Conservation (phyloP, 1,140 invertebrate genomes). For the Helicoverpa zea region DNA sequence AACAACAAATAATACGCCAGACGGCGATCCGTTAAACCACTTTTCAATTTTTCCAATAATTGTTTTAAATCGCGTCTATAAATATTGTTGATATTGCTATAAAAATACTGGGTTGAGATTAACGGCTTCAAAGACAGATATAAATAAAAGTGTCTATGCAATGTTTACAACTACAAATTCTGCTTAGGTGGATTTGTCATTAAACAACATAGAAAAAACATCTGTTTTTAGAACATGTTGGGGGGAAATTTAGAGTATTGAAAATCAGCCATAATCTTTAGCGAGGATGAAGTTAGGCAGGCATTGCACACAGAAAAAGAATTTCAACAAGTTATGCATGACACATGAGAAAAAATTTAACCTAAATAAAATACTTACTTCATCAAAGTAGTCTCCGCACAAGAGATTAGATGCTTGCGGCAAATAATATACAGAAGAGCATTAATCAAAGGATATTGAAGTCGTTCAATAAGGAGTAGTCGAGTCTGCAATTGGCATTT, state of each 20-base stretch:
- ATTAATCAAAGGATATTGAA: constrained; percentile 29
- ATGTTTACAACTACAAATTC: neutral
- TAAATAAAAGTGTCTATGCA: too few species aligned
- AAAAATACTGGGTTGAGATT: neutral
- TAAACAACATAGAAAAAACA: too few species aligned
- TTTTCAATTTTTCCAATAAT: constrained; percentile 50
- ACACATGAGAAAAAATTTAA: too few species aligned
- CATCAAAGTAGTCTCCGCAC: too few species aligned
- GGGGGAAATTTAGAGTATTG: too few species aligned
- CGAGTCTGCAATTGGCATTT: constrained; percentile 27
- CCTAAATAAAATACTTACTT: too few species aligned
- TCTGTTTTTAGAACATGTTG: too few species aligned
- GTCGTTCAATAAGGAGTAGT: neutral
- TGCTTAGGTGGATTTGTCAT: neutral
- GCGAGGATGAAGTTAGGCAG: too few species aligned
- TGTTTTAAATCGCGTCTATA: constrained; percentile 37
- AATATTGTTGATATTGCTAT: constrained; percentile 21
- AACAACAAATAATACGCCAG: constrained; percentile 53
- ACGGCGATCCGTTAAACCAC: constrained; percentile 49
- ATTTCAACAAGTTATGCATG: too few species aligned
- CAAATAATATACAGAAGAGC: constrained; percentile 9
- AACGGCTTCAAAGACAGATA: neutral
- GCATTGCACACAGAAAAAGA: too few species aligned
- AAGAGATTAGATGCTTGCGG: neutral
- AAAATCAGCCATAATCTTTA: too few species aligned